Base-by-base conservation (phyloP, 2,113 vertebrate genomes). In the Dolichotis patagonum region DNA sequence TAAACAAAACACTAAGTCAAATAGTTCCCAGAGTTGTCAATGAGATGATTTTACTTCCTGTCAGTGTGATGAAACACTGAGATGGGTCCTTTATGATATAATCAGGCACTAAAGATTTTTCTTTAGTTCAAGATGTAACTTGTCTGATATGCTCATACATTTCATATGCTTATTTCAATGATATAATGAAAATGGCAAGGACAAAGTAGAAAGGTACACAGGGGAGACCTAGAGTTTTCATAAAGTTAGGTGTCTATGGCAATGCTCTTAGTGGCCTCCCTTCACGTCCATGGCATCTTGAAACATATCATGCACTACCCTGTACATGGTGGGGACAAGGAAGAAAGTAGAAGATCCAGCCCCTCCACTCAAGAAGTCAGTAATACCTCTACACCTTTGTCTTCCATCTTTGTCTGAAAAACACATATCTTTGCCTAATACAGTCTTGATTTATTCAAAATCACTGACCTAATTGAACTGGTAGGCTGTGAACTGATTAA, bases 401-500 rank as follows among this genome's bases (percentile, higher is more conserved):
- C 32, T 89, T 96, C 67, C 46, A 92, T 56, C 5, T 56, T 56
- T 56, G 46, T 43, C 41, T 87, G 91, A 95, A 96, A 89, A 94
- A 65, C 24, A 94, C 13, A 13, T 16, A 78, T 28, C 28, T 85
- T 87, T 56, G 60, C 82, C 43, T 85, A 84, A 78, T 56, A 43
- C 3, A n/a, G 46, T 84, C 43, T 82, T 88, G 24, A n/a, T 69
- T 62, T 84, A 46, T 38, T 96, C 65, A 88, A 94, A 95, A 43
- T 35, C 65, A 86, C 2, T 58, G 56, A 85, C 93, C 69, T 88
- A 63, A 96, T 63, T 92, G 83, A 94, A 88, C 41, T 41, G 71
- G 67, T 78, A 88, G 91, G 49, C 69, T 87, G n/a, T 67, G 88
- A 90, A 85, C 65, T 94, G 56, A 90, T 96, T 88, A 95, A 91